Base-by-base conservation (phyloP, 2,113 vertebrate species). In the Choloepus hoffmanni region DNA sequence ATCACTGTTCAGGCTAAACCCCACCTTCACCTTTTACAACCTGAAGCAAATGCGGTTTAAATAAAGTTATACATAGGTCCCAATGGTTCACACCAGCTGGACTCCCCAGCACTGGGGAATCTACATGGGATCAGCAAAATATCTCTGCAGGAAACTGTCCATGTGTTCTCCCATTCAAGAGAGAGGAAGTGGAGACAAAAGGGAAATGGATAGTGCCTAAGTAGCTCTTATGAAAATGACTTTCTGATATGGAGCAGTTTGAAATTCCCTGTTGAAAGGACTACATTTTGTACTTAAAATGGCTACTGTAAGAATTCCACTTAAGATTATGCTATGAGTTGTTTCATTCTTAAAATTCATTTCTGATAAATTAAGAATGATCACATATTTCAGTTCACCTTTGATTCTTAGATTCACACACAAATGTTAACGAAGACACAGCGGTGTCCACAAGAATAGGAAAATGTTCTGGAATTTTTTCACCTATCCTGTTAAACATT, bases 41-140 rank as follows among this genome's bases (percentile, higher is more conserved):
- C 14, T 93, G 84, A 92, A 94, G 24, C 53, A 30, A 14, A 74
- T 73, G 3, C 15, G 86, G 81, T 0, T 14, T 74, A 96, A 78
- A 89, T 12, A 73, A 65, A 63, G 18, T 43, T 95, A 36, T 15
- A 36, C 74, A 33, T 21, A 94, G n/a, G 70, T 16, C 40, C 2
- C 95, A 63, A 78, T 21, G n/a, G 83, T 97, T 94, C 53, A 36
- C 73, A 82, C 40, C 67, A 86, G 2, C 0, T 9, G 43, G 7
- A 9, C 92, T 96, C 40, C 78, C 30, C 77, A 96, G 2, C 28
- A 73, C 74, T 6, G 70, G 85, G 63, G 93, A 96, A 23, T 7
- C 12, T 88, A 81, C 4, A 11, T 48, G 10, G 48, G 6, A 9
- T 76, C 45, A 70, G 92, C 86, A 21, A 97, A 94, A 67, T 62